A percentile compares a stretch with the other conserved stretches of the same genome.
phyloP scores from a whole-genome alignment of 2,113 vertebrate genomes.

The Baryphthengus martii region DNA sequence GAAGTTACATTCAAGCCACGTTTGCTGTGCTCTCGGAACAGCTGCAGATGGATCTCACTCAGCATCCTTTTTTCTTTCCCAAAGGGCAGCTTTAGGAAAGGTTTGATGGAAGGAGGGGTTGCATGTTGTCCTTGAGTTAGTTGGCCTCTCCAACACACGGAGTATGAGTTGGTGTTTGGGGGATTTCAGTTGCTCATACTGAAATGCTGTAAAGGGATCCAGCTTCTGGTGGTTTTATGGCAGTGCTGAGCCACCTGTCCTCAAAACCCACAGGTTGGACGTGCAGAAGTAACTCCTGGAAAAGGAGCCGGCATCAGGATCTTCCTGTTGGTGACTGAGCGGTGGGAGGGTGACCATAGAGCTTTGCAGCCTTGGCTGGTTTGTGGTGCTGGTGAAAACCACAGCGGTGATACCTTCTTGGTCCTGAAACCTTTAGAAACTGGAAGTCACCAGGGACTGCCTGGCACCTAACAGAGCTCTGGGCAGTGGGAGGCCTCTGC shows the following conservation, averaged over 20 bases:
- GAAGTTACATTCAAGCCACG: not conserved
- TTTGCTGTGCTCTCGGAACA: not conserved
- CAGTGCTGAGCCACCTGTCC: not conserved
- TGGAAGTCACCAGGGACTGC: not conserved
- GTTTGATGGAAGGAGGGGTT: not conserved
- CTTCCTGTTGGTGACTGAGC: not conserved
- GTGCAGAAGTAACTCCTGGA: not conserved
- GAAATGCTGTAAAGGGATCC: not conserved
- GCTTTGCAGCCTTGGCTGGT: not conserved
- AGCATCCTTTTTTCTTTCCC: not conserved
- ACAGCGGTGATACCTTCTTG: fast-evolving
- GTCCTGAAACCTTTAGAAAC: not conserved
- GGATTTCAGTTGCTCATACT: not conserved
- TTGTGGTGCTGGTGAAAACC: not conserved
- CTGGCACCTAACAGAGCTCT: not conserved
- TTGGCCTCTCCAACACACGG: not conserved
- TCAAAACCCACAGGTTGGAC: not conserved
- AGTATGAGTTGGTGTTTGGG: not conserved
- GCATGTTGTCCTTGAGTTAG: not conserved
- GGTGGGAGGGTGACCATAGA: not conserved
- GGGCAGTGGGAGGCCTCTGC: not conserved
- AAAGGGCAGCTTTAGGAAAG: not conserved
- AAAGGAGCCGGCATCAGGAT: not conserved
- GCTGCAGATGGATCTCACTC: not conserved
- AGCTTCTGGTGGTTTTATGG: not conserved